These are phyloP conservation scores for Cottoperca gobio DNA, from an alignment of 2,797 vertebrate species.

Conservation along the genomic window DNA sequence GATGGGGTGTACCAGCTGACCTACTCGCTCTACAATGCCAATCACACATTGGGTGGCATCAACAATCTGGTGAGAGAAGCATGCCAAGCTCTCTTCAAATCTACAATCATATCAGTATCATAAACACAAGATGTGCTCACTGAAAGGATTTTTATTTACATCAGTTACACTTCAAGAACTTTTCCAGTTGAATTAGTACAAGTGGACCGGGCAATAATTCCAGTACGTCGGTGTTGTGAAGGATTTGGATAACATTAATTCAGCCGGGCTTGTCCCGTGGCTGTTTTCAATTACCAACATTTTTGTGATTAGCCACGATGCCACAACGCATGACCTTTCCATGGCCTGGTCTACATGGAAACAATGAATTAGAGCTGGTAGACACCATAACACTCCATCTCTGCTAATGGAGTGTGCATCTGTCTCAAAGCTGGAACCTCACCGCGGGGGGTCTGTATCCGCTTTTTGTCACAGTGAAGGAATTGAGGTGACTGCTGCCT, in stretches of 20 bases:
- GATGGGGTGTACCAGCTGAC: conserved; percentile 95
- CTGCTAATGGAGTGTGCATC: conserved; percentile 45
- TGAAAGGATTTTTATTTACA: not conserved
- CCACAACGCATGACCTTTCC: conserved; percentile 29
- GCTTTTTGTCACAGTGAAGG: conserved; percentile 60
- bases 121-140: not conserved
- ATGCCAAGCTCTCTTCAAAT: conserved; percentile 23
- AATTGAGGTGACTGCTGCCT: conserved; percentile 59
- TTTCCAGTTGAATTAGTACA: conserved; percentile 3
- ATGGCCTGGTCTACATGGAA: conserved; percentile 23
- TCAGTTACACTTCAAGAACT: not conserved
- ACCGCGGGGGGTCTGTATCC: conserved; percentile 55
- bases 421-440: conserved; percentile 45
- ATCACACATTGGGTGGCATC: conserved; percentile 91
- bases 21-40: conserved; percentile 92
- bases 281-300: conserved; percentile 22
- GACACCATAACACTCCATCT: conserved; percentile 22
- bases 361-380: conserved; percentile 42
- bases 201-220: conserved; percentile 1
- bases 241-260: conserved; percentile 3
- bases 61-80: conserved; percentile 88
- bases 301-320: conserved; percentile 5
- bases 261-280: not conserved
- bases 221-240: not conserved
- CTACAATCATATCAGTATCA: not conserved